Evolutionary conservation across 2,888 invertebrate species (phyloP), one percentile per base, ranked within the genome.

Genomic region (Venustoraphidia nigricollis): DNA sequence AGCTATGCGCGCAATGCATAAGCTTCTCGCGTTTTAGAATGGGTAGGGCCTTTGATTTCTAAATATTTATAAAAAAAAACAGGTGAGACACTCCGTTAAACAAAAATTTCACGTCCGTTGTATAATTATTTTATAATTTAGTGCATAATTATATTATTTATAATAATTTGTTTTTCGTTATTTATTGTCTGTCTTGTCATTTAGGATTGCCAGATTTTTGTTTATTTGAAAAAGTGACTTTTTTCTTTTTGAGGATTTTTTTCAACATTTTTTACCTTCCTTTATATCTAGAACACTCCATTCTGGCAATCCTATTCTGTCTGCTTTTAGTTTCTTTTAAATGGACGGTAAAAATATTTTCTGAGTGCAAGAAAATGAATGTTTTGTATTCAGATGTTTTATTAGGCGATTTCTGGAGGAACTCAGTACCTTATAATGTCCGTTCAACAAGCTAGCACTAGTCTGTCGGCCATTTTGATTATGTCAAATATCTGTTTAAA

Each of bases 1-100:
- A 63, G 66, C 66, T 62, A 57, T 66, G 66, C 66, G 67, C 66
- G 66, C 66, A 68, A 67, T 67, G 67, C 68, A 67, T 58, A 62
- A 55, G 63, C 66, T 65, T 62, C 55, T 61, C 66, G 66, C 64
- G 66, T 59, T 60, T 61, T 59, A 50, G 48, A 49, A 52, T 51
- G 59, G 55, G 62, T 65, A 65, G 62, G 63, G 63, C 62, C 27
- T 58, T 60, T 56, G 53, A 56, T 52, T 51, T 54, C 47, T 48
- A 55, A 49, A 40, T 34, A 48, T 40, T 17, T 45, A 36, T 37
- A 46, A 56, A 27, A 6, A 27, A 27, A 27, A 6, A 58, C 68
- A 68, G 68, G 68, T 68, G 68, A 68, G 67, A 67, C 62, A 59
- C 58, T 52, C 45, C 52, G 50, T 52, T 51, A 48, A 50, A 50